phyloP scores from a whole-genome alignment of 2,888 invertebrate genomes.

The Alviniconcha strummeri region DNA sequence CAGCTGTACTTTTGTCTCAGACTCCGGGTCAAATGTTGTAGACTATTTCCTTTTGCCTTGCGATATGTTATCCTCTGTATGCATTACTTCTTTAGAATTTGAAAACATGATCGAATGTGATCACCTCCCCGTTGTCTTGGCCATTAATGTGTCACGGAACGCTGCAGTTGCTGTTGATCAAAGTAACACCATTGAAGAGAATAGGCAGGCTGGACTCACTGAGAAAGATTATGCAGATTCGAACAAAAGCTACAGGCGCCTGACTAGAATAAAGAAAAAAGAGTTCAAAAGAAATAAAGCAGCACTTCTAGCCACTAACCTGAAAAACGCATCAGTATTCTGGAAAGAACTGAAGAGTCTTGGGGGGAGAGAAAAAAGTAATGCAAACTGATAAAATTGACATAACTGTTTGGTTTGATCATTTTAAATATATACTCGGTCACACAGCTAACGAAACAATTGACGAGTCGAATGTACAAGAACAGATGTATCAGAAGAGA shows the following conservation, averaged over 20 bases:
- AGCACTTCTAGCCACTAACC: too few relatives aligned
- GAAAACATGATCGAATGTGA: not conserved
- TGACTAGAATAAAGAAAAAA: too few relatives aligned
- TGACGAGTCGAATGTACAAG: too few relatives aligned
- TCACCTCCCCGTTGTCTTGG: not conserved
- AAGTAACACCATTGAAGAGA: not conserved
- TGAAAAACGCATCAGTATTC: not conserved
- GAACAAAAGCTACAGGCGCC: too few relatives aligned
- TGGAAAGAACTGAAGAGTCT: not conserved
- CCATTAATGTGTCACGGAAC: not conserved
- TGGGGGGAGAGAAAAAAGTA: not conserved
- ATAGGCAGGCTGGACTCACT: not conserved
- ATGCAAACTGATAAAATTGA: not conserved
- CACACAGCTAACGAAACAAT: too few relatives aligned
- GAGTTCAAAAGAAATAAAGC: too few relatives aligned
- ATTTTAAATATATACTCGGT: too few relatives aligned
- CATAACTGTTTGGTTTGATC: not conserved
- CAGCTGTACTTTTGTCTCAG: not conserved
- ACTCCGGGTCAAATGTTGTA: not conserved
- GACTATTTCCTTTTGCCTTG: not conserved
- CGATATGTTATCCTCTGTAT: not conserved
- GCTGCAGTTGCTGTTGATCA: not conserved
- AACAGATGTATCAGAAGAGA: too few relatives aligned
- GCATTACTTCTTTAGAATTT: not conserved
- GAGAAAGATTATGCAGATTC: not conserved